phyloP scores from a whole-genome alignment of 2,888 invertebrate genomes.

The Leucozona laternaria region DNA sequence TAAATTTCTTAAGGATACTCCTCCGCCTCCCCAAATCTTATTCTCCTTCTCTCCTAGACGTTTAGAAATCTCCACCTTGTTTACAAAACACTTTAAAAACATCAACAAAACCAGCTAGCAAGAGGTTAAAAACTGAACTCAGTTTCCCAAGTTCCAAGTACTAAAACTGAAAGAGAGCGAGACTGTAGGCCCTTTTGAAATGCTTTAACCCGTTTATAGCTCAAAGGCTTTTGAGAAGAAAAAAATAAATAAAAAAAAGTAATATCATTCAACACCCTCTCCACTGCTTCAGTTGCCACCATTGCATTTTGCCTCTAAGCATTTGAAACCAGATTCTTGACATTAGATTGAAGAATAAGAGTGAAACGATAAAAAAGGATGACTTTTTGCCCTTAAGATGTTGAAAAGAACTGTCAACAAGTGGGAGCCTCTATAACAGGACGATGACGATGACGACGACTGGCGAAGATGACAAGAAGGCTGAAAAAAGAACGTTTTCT shows the following conservation, averaged over 20 bases:
- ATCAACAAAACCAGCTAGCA: slow-evolving; percentile 43
- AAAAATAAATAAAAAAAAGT: neutral
- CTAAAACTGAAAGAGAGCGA: slow-evolving; percentile 26
- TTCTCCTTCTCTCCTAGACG: neutral
- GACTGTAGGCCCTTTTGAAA: slow-evolving; percentile 58
- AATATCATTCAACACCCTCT: slow-evolving; percentile 21
- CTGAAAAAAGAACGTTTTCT: slow-evolving; percentile 32
- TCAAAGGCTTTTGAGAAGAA: slow-evolving; percentile 47
- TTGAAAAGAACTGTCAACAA: slow-evolving; percentile 71
- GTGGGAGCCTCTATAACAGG: slow-evolving; percentile 49
- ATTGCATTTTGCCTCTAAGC: slow-evolving; percentile 11
- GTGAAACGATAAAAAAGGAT: slow-evolving; percentile 17
- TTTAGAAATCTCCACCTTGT: slow-evolving; percentile 9
- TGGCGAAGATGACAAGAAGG: neutral
- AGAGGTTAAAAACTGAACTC: slow-evolving; percentile 55
- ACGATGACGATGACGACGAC: slow-evolving; percentile 10
- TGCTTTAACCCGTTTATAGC: slow-evolving; percentile 71
- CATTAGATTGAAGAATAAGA: slow-evolving; percentile 66
- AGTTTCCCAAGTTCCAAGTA: slow-evolving; percentile 49
- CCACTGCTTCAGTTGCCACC: neutral
- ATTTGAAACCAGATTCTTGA: slow-evolving; percentile 60
- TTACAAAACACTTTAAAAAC: slow-evolving; percentile 66
- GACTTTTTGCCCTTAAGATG: slow-evolving; percentile 39
- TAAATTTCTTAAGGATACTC: neutral
- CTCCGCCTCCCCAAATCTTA: neutral